Conservation (phyloP, 2,797 vertebrate species). For the Pseudocheirus occidentalis region DNA sequence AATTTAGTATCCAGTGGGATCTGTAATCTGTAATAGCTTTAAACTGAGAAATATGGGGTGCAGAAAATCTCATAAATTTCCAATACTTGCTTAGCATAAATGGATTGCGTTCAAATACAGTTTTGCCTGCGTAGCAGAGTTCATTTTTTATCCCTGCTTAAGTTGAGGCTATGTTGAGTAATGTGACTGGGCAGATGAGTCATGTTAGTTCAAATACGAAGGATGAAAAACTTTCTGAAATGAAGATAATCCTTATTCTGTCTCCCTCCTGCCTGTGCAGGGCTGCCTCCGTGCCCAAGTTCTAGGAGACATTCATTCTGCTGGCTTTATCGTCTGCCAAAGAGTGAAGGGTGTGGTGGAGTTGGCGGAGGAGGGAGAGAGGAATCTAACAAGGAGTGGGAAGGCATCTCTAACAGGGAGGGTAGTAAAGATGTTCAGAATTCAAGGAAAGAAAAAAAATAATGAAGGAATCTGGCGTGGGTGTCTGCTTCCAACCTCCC, state of each 20-base stretch:
- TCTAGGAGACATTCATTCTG: conserved; percentile 34
- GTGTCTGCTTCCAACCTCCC: not conserved
- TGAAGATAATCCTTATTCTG: not conserved
- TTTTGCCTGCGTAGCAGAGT: conserved; percentile 22
- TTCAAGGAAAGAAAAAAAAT: not conserved
- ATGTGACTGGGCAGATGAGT: conserved; percentile 33
- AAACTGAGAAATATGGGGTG: conserved; percentile 42
- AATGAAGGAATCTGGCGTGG: not conserved
- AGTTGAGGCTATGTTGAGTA: not conserved
- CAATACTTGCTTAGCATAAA: conserved; percentile 19
- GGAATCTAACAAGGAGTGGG: not conserved
- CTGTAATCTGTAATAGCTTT: conserved; percentile 40
- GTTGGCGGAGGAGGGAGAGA: conserved; percentile 1
- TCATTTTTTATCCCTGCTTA: not conserved
- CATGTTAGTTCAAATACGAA: not conserved
- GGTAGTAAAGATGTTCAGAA: not conserved
- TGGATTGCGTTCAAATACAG: conserved; percentile 33
- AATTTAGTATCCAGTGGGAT: conserved; percentile 44
- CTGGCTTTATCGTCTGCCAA: not conserved
- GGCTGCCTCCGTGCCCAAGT: not conserved
- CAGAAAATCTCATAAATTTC: conserved; percentile 40
- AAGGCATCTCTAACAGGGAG: not conserved
- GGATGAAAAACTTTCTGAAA: not conserved
- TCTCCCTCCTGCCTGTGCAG: not conserved
- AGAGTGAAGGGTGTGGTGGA: not conserved